phyloP scores from a whole-genome alignment of 2,113 vertebrate genomes.

The Channa argus region DNA sequence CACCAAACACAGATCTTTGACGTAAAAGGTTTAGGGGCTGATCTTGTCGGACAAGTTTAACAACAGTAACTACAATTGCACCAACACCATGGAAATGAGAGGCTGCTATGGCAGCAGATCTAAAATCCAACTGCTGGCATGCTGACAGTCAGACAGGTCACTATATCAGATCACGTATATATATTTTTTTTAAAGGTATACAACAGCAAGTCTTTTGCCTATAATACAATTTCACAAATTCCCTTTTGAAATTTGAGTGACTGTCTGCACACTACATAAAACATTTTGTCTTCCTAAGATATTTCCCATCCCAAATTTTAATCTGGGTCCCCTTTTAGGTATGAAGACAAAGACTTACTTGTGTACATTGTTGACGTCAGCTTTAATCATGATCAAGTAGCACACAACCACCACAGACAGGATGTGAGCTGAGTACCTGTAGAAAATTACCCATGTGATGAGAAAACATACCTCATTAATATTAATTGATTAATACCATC shows the following conservation, averaged over 20 bases:
- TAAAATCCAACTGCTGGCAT: background rate
- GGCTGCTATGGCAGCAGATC: background rate
- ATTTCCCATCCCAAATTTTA: too few relatives aligned
- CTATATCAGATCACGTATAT: background rate
- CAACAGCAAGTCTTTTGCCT: too few relatives aligned
- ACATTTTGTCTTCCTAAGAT: too few relatives aligned
- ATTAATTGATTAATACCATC: too few relatives aligned
- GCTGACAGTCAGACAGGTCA: conserved; percentile 13
- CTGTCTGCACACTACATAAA: too few relatives aligned
- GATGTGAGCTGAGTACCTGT: conserved; percentile 82
- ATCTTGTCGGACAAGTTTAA: conserved; percentile 51
- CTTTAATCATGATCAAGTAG: conserved; percentile 78
- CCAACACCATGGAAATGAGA: background rate
- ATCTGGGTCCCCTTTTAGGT: background rate
- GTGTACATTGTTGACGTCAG: conserved; percentile 78
- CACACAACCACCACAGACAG: conserved; percentile 71
- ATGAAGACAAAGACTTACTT: conserved; percentile 59
- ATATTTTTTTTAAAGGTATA: too few relatives aligned
- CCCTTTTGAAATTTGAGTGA: too few relatives aligned
- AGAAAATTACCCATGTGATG: background rate
- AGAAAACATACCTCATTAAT: background rate
- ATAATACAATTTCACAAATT: background rate
- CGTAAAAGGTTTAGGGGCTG: conserved; percentile 1
- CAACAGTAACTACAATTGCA: background rate
- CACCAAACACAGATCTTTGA: background rate